Conservation (phyloP, 1,140 invertebrate species). For the Drosophila bocki region DNA sequence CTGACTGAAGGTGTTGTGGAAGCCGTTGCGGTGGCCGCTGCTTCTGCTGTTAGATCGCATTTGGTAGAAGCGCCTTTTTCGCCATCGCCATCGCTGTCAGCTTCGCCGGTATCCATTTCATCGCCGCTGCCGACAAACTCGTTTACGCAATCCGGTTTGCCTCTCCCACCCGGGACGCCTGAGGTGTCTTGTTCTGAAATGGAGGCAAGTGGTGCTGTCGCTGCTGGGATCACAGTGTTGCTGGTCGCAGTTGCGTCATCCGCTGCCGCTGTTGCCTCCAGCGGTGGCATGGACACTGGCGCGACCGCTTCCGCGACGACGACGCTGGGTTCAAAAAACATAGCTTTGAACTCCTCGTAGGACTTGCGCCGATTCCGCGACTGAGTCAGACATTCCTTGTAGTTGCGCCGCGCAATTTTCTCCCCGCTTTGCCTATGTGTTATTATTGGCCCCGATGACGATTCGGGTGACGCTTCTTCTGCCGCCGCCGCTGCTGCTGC, state of each 20-base stretch:
- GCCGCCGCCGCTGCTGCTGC: constrained; percentile 9
- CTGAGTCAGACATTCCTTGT: constrained; percentile 82
- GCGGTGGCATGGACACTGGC: constrained; percentile 22
- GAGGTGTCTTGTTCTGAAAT: constrained; percentile 83
- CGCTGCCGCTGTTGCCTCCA: constrained; percentile 22
- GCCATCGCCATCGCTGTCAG: constrained; percentile 41
- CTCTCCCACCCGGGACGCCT: constrained; percentile 28
- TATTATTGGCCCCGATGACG: neutral
- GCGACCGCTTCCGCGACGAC: constrained; percentile 26
- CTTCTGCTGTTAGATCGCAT: constrained; percentile 54
- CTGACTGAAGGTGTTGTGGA: constrained; percentile 18
- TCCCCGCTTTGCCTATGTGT: constrained; percentile 41
- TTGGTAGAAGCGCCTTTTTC: constrained; percentile 37
- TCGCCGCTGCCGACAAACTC: constrained; percentile 74
- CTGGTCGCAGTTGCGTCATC: constrained; percentile 67
- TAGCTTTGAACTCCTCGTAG: constrained; percentile 85
- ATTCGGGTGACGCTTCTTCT: neutral
- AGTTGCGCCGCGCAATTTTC: constrained; percentile 73
- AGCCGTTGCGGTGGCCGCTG: constrained; percentile 31
- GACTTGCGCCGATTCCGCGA: constrained; percentile 84
- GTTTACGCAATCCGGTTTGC: constrained; percentile 81
- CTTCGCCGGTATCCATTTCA: constrained; percentile 50
- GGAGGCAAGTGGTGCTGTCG: constrained; percentile 68
- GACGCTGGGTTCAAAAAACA: constrained; percentile 60
- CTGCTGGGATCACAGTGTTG: constrained; percentile 38